Conservation (phyloP, 1,140 invertebrate genomes). For the Eupristina koningsbergeri region DNA sequence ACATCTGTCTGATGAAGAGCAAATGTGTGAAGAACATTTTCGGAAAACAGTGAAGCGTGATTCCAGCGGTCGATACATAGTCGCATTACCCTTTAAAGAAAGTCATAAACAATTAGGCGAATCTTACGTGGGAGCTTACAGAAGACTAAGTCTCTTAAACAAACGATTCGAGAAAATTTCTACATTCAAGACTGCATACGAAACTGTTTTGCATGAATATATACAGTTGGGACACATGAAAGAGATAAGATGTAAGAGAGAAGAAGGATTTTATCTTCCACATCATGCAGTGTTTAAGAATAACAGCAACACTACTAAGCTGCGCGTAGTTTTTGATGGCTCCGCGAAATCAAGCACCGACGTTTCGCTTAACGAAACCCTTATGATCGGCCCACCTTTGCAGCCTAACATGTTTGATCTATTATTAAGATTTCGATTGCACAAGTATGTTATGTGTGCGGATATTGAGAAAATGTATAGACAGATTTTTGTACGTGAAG, state of each 20-base stretch:
- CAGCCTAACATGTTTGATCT: constrained; percentile 49
- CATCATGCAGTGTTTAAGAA: too few species aligned
- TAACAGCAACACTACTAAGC: too few species aligned
- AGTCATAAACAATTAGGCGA: neutral
- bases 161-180: neutral
- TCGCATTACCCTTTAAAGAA: neutral
- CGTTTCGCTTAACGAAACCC: constrained; percentile 49
- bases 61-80: neutral
- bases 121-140: neutral
- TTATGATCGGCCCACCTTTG: constrained; percentile 57
- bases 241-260: neutral
- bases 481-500: constrained; percentile 10
- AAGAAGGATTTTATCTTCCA: constrained; percentile 52
- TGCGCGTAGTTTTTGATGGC: too few species aligned
- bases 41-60: neutral
- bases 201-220: constrained; percentile 63
- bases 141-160: neutral
- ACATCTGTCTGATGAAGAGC: neutral
- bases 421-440: constrained; percentile 46
- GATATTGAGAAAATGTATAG: constrained; percentile 47
- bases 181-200: constrained; percentile 45
- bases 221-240: constrained; percentile 63
- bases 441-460: constrained; percentile 4
- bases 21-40: too few species aligned
- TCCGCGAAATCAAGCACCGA: constrained; percentile 51